Conservation (phyloP, 2,113 vertebrate genomes). For the Rattus rattus region DNA sequence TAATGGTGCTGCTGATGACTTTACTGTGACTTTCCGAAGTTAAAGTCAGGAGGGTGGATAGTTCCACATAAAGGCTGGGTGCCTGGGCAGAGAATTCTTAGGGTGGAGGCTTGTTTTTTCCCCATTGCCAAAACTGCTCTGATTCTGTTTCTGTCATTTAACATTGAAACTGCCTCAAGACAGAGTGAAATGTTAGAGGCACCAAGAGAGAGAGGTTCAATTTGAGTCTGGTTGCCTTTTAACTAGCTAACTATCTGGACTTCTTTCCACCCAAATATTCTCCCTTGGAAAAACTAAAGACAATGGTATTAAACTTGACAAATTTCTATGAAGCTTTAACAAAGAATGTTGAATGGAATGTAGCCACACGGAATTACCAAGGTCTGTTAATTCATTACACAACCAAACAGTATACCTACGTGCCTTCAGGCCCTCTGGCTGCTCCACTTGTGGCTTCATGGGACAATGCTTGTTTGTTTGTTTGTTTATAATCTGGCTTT, state of each 20-base stretch:
- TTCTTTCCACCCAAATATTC: not conserved
- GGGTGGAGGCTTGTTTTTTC: not conserved
- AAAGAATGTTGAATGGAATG: not conserved
- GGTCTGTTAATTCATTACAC: not conserved
- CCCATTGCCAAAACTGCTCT: not conserved
- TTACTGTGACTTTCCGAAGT: not conserved
- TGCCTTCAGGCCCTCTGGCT: not conserved
- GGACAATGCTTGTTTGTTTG: not conserved
- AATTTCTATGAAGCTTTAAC: not conserved
- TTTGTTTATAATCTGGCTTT: not conserved
- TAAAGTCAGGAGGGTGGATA: not conserved
- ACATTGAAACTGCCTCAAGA: slow-evolving; percentile 25
- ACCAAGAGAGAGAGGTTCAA: not conserved
- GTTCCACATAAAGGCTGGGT: not conserved
- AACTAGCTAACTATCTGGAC: not conserved
- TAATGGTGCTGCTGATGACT: not conserved
- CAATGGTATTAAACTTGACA: not conserved
- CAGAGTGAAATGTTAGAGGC: not conserved
- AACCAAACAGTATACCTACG: not conserved
- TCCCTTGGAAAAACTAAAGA: not conserved
- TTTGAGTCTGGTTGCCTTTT: not conserved
- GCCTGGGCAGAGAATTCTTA: not conserved
- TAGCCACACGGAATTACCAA: not conserved
- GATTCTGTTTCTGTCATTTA: not conserved
- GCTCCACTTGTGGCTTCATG: not conserved